Evolutionary conservation across 2,113 vertebrate species (phyloP).

Genomic region (Triplophysa dalaica): DNA sequence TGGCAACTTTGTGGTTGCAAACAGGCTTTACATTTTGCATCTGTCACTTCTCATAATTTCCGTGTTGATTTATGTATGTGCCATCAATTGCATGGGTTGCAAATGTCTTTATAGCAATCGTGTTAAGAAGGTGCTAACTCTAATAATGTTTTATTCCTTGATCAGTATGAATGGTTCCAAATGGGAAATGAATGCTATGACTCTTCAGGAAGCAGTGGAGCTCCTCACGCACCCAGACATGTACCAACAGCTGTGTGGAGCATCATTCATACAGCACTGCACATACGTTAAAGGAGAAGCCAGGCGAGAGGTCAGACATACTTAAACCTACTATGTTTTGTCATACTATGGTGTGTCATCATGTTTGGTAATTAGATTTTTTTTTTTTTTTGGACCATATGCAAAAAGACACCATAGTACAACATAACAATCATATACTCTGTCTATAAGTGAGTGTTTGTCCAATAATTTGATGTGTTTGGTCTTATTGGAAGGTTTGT

Average conservation of each 20-base stretch:
- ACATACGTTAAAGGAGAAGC: constrained; percentile 84
- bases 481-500: constrained; percentile 72
- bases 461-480: background rate
- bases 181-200: constrained; percentile 68
- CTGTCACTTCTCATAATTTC: too few relatives aligned
- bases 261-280: constrained; percentile 87
- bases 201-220: constrained; percentile 83
- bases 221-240: constrained; percentile 76
- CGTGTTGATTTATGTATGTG: too few relatives aligned
- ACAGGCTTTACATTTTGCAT: too few relatives aligned
- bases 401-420: too few relatives aligned
- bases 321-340: too few relatives aligned
- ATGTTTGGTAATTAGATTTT: too few relatives aligned
- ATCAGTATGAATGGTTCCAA: constrained; percentile 60
- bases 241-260: constrained; percentile 80
- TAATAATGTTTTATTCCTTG: constrained; percentile 57
- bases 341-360: too few relatives aligned
- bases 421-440: background rate
- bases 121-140: too few relatives aligned
- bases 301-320: constrained; percentile 83
- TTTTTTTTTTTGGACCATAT: too few relatives aligned
- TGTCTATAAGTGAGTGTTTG: background rate
- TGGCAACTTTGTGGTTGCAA: too few relatives aligned
- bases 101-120: too few relatives aligned
- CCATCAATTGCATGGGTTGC: too few relatives aligned